Base-by-base conservation (phyloP, 2,797 vertebrate genomes). In the Amphiprion clarkii region DNA sequence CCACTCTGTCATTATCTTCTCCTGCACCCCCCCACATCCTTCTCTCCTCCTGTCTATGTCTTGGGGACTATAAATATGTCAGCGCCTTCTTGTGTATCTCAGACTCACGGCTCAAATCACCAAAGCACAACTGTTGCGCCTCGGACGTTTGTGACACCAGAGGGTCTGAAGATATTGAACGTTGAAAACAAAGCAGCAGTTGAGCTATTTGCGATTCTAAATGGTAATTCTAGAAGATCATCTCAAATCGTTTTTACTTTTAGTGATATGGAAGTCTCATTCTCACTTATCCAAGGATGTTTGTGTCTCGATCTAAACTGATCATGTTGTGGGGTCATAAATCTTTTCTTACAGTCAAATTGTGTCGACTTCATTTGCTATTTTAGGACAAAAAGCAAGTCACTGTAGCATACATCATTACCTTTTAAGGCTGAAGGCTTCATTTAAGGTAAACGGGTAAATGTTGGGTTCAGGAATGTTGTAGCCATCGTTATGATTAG, bases 1-100 rank as follows among this genome's bases (percentile, higher is more conserved):
- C 67, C 60, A 52, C 59, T 80, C 80, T 53, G 82, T 81, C 87
- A 86, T 85, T 88, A 91, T 87, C 84, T 67, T 17, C 42, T 44
- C 42, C 42, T 44, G 42, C 23, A 23, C 23, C 42, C 44, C 17
- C 33, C 33, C 6, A 33, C 33, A 33, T 33, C 33, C 66, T 29
- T 46, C 72, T 65, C 62, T 27, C 64, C 66, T 29, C 49, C 74
- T 68, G 33, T 79, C 48, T 23, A 7, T n/a, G 21, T 67, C 74
- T 66, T 74, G 51, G 67, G 49, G 44, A 60, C 56, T 78, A 67
- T 87, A 89, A 87, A 88, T 84, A 82, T 82, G 75, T 78, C 81
- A 77, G 3, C 23, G 21, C 70, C 57, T 79, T 83, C 78, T 82
- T 82, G 64, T 81, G 62, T 57, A 46, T 79, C 19, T 68, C 42